A percentile compares a stretch with the other conserved stretches of the same genome.
phyloP scores from a whole-genome alignment of 2,797 vertebrate species.

The Kryptopterus vitreolus region DNA sequence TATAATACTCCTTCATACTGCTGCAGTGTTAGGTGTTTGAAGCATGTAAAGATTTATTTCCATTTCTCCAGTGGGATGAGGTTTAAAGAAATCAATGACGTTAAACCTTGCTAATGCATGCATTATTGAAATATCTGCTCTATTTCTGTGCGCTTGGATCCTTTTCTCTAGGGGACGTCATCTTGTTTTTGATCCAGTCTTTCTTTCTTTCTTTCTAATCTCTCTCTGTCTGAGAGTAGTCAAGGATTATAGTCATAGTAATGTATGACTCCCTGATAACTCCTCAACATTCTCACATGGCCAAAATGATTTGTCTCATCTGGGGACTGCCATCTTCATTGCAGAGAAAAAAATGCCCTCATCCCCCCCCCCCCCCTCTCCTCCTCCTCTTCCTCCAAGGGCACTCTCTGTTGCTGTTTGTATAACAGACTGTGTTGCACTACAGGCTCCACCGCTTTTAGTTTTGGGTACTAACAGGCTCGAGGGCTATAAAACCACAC shows the following conservation, averaged over 20 bases:
- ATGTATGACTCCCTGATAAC: slow-evolving; percentile 52
- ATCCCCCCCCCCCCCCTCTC: no score
- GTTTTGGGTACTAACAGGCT: slow-evolving; percentile 14
- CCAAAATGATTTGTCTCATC: slow-evolving; percentile 43
- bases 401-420: slow-evolving; percentile 27
- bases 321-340: slow-evolving; percentile 26
- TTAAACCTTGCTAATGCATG: slow-evolving; percentile 65
- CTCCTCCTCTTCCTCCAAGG: no score
- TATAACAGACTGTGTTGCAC: slow-evolving; percentile 8
- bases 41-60: slow-evolving; percentile 36
- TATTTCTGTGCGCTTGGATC: slow-evolving; percentile 40
- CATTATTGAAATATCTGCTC: slow-evolving; percentile 70
- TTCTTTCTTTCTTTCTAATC: slow-evolving; percentile 41
- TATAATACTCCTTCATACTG: neutral
- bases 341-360: slow-evolving; percentile 36
- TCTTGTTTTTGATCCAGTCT: neutral
- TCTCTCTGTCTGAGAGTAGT: slow-evolving; percentile 50
- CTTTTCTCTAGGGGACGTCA: neutral
- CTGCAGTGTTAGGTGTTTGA: neutral
- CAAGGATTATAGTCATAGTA: slow-evolving; percentile 28
- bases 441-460: neutral
- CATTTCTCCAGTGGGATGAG: slow-evolving; percentile 23
- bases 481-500: slow-evolving; percentile 28
- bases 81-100: slow-evolving; percentile 67
- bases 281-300: slow-evolving; percentile 43